These are phyloP conservation scores for Botia almorhae DNA, from an alignment of 2,797 vertebrate species.

Conservation along the genomic window DNA sequence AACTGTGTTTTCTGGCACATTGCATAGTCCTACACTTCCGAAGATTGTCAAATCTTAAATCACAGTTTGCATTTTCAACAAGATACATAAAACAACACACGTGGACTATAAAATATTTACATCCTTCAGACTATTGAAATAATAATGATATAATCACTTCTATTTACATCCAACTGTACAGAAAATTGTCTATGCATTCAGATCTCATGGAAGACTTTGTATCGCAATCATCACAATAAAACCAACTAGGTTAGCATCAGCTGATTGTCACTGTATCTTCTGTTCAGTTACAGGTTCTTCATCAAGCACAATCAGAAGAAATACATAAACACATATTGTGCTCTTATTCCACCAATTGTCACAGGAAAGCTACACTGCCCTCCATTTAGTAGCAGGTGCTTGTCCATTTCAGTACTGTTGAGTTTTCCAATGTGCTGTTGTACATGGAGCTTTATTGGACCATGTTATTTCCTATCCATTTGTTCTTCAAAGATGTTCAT, in stretches of 20 bases:
- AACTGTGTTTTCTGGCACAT: conserved; percentile 55
- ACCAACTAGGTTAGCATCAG: conserved; percentile 17
- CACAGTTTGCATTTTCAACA: conserved; percentile 69
- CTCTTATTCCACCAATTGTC: conserved; percentile 10
- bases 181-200: conserved; percentile 66
- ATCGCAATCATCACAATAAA: conserved; percentile 11
- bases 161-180: conserved; percentile 65
- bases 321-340: neutral
- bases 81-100: conserved; percentile 47
- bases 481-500: conserved; percentile 47
- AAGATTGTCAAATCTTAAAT: conserved; percentile 82
- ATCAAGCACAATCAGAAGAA: neutral
- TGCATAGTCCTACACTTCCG: conserved; percentile 73
- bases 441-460: neutral
- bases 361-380: neutral
- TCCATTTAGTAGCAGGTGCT: neutral
- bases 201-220: conserved; percentile 76
- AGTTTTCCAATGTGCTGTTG: neutral
- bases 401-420: neutral
- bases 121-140: conserved; percentile 53
- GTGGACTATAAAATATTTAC: conserved; percentile 60
- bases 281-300: conserved; percentile 11
- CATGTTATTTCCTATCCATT: conserved; percentile 36
- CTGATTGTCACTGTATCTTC: conserved; percentile 55
- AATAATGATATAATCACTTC: conserved; percentile 56